phyloP scores from a whole-genome alignment of 2,888 invertebrate species.

The Halocaridina rubra region DNA sequence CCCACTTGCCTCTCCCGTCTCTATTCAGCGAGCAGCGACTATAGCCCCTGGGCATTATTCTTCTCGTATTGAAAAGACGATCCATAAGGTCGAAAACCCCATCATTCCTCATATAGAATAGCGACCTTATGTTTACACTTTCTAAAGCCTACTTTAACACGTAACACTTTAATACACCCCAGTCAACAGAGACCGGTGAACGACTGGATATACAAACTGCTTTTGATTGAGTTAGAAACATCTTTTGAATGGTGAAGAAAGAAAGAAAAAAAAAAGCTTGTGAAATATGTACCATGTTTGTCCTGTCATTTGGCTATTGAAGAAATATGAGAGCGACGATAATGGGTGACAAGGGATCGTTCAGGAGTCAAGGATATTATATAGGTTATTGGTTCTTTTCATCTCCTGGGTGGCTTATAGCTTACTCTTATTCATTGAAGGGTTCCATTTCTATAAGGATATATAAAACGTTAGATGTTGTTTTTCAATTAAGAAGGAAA shows the following conservation, averaged over 20 bases:
- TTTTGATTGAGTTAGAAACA: conserved; percentile 60
- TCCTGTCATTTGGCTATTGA: conserved; percentile 51
- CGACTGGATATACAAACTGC: conserved; percentile 58
- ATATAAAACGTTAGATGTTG: too few relatives aligned
- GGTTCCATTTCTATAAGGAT: too few relatives aligned
- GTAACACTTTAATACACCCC: not conserved
- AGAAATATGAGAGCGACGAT: conserved; percentile 46
- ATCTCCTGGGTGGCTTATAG: too few relatives aligned
- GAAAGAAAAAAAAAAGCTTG: conserved; percentile 54
- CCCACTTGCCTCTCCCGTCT: conserved; percentile 28
- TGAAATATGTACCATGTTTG: conserved; percentile 56
- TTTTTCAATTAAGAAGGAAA: too few relatives aligned
- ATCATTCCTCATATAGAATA: too few relatives aligned
- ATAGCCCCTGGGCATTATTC: conserved; percentile 50
- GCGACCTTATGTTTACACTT: not conserved
- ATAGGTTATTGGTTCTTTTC: too few relatives aligned
- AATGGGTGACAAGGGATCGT: conserved; percentile 41
- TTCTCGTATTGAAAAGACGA: conserved; percentile 43
- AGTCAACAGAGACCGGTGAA: conserved; percentile 41
- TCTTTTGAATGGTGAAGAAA: conserved; percentile 57
- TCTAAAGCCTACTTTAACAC: conserved; percentile 5
- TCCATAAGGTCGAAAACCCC: conserved; percentile 41
- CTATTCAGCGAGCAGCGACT: conserved; percentile 34
- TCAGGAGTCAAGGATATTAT: not conserved
- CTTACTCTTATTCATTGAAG: too few relatives aligned